Base-by-base conservation (phyloP, 92 coral and sea anemone genomes). In the Parazoanthus darwini region DNA sequence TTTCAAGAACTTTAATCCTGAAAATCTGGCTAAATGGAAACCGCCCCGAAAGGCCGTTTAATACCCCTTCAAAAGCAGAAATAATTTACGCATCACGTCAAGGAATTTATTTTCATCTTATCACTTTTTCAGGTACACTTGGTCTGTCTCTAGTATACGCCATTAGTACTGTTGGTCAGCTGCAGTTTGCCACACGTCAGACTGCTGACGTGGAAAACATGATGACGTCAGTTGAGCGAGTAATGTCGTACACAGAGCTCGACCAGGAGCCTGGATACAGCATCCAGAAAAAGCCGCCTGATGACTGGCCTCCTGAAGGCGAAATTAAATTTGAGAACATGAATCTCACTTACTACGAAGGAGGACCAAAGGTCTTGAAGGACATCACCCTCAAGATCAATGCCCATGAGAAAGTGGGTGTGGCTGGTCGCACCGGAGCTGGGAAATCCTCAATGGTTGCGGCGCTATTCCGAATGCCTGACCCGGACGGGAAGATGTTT, bases 341-440 rank as follows among this genome's bases (percentile, higher is more conserved):
- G 48, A 94, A 92, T 22, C 91, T 97, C 9, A 89, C 85, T 13
- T 97, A 97, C 91, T 93, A 94, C 88, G 99, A 95, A 76, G 98
- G 98, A 22, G 98, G 96, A 8, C 95, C 96, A 46, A 89, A 86
- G 68, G 96, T 94, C 8, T 87, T 93, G 38, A 92, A 92, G 85
- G 82, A 89, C 82, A 89, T 92, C 82, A 74, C 89, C 48, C 67
- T 94, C 59, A 79, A 88, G 18, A 91, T 94, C 77, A 88, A 93
- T 50, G 92, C 94, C 11, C 91, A 93, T 22, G 96, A 91, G 80
- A 88, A 93, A 90, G 92, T 97, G 22, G 99, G 99, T n/a, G 95
- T 97, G 6, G 99, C 96, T 1, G 99, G 99, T 9, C 90, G 99
- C 26, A 97, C 99, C 0, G 99, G 99, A 54, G 99, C 99, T 35